Conservation (phyloP, 1,140 invertebrate genomes). For the Pygmarrhopalites habei region DNA sequence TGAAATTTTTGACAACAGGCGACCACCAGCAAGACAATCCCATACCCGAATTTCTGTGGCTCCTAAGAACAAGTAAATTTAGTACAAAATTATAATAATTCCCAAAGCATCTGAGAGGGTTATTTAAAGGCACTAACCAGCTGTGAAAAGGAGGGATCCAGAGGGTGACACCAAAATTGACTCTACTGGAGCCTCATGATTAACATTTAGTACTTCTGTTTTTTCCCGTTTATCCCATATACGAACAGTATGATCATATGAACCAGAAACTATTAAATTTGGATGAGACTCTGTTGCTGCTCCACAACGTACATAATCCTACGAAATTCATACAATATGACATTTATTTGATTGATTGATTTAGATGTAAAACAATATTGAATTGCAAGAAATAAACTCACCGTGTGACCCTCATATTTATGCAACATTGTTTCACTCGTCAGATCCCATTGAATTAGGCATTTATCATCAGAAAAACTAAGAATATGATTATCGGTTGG, state of each 20-base stretch:
- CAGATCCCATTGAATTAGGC: conserved; percentile 83
- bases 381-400: conserved; percentile 38
- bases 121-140: conserved; percentile 52
- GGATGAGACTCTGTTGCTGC: conserved; percentile 65
- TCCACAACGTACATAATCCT: conserved; percentile 76
- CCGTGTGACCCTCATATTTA: conserved; percentile 62
- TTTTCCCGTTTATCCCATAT: conserved; percentile 78
- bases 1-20: conserved; percentile 66
- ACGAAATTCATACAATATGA: too few relatives aligned
- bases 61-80: conserved; percentile 53
- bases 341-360: too few relatives aligned
- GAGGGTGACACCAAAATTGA: conserved; percentile 79
- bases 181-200: conserved; percentile 87
- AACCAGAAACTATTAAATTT: conserved; percentile 73
- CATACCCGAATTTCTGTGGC: conserved; percentile 87
- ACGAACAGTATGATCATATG: conserved; percentile 87
- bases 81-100: not conserved
- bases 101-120: not conserved
- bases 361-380: too few relatives aligned
- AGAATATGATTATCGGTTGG: conserved; percentile 67
- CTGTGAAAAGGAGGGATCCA: conserved; percentile 82
- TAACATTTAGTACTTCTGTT: conserved; percentile 62
- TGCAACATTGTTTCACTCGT: conserved; percentile 63
- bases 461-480: conserved; percentile 91
- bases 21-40: conserved; percentile 81